Percentiles rank a stretch among this genome's conserved stretches.
Evolutionary conservation across 2,113 vertebrate genomes (phyloP).

Genomic region (Acrocephalus kingi): DNA sequence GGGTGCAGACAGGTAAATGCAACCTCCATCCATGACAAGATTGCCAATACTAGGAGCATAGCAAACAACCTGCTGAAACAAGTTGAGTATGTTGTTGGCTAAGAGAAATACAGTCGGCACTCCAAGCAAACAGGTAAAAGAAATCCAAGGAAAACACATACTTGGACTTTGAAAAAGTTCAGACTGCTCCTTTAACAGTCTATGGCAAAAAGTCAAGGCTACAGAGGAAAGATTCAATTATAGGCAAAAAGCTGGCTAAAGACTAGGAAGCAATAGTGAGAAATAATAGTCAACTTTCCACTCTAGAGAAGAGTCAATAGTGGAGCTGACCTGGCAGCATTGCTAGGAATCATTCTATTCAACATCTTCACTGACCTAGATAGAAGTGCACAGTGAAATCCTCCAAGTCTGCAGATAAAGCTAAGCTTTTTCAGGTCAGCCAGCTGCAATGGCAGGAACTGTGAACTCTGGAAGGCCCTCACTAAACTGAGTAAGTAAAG

Average conservation of each 20-base stretch:
- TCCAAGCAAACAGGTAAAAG: neutral
- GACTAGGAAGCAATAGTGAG: neutral
- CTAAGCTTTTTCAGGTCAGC: neutral
- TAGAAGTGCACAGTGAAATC: neutral
- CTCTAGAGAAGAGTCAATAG: neutral
- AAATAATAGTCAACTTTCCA: neutral
- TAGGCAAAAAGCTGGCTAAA: neutral
- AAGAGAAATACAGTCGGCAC: neutral
- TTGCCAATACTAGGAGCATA: neutral
- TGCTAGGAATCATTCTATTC: neutral
- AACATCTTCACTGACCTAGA: conserved; percentile 22
- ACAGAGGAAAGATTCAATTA: neutral
- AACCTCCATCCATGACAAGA: neutral
- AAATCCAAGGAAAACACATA: conserved; percentile 6
- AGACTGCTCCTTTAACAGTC: neutral
- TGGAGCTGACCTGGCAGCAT: neutral
- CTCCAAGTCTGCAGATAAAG: neutral
- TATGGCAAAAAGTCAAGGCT: neutral
- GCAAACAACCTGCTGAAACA: neutral
- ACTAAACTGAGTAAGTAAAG: neutral
- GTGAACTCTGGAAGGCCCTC: neutral
- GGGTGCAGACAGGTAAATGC: neutral
- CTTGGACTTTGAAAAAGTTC: neutral
- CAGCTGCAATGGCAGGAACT: neutral
- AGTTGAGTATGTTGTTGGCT: neutral